Conservation (phyloP, 2,888 invertebrate species). For the Ichneumoninae sp. region DNA sequence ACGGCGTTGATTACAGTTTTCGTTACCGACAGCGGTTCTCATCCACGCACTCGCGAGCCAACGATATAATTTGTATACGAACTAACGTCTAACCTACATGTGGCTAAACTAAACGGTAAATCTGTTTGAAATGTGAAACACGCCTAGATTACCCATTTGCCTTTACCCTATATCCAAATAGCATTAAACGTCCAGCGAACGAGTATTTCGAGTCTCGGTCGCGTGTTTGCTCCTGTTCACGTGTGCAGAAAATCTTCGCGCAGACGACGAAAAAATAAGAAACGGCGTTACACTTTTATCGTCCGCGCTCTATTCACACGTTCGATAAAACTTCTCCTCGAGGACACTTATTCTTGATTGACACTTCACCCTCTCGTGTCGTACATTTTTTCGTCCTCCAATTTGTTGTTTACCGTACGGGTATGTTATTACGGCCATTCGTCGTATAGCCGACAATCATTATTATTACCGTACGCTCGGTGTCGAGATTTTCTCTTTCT, state of each 20-base stretch:
- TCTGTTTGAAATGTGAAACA: neutral
- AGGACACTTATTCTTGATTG: neutral
- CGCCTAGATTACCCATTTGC: conserved; percentile 29
- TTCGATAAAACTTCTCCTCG: neutral
- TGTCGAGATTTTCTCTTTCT: neutral
- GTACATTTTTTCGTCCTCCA: conserved; percentile 16
- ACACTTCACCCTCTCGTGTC: neutral
- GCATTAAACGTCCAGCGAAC: neutral
- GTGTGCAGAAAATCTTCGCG: conserved; percentile 16
- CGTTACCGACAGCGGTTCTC: neutral
- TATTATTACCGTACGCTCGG: conserved; percentile 23
- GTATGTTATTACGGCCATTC: conserved; percentile 38
- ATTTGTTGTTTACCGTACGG: neutral
- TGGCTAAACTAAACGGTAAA: conserved; percentile 5
- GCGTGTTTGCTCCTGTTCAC: conserved; percentile 11
- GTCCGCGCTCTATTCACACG: conserved; percentile 5
- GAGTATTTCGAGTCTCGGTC: conserved; percentile 2
- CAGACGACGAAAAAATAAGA: conserved; percentile 13
- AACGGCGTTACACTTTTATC: neutral
- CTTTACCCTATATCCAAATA: neutral
- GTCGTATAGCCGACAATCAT: conserved; percentile 32
- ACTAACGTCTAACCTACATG: neutral
- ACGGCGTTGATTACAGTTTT: too few species aligned
- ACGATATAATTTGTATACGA: neutral
- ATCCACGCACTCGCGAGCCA: neutral